Evolutionary conservation across 1,140 invertebrate species (phyloP).

Genomic region (Drosophila trapezifrons): DNA sequence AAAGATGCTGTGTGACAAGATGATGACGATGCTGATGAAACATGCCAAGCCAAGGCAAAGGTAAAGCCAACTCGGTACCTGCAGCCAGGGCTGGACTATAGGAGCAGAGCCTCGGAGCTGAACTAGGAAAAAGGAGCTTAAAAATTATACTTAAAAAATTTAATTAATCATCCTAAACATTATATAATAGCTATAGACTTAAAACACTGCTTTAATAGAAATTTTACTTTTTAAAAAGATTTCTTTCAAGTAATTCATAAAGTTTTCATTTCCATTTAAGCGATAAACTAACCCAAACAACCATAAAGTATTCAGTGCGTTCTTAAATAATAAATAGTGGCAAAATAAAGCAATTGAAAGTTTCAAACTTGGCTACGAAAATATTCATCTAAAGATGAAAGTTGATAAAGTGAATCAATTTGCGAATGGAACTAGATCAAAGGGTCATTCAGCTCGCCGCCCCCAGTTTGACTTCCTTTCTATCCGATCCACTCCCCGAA

Average conservation of each 20-base stretch:
- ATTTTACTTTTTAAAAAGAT: neutral
- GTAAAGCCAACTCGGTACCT: conserved; percentile 35
- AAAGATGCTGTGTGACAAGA: conserved; percentile 57
- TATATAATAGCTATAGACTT: too few relatives aligned
- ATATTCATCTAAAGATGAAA: conserved; percentile 26
- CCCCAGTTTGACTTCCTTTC: conserved; percentile 18
- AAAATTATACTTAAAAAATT: neutral
- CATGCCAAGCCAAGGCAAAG: conserved; percentile 62
- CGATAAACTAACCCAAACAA: neutral
- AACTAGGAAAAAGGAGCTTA: neutral
- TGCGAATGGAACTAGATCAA: conserved; percentile 53
- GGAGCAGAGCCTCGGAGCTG: conserved; percentile 3
- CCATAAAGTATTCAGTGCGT: neutral
- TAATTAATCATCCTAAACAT: neutral
- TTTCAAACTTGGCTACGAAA: conserved; percentile 6
- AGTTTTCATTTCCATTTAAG: neutral
- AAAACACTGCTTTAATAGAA: too few relatives aligned
- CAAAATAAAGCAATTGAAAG: conserved; percentile 34
- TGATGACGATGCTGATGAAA: conserved; percentile 62
- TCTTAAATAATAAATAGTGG: conserved; percentile 10
- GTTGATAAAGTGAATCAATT: conserved; percentile 41
- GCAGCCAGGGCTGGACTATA: conserved; percentile 45
- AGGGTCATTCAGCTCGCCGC: conserved; percentile 32
- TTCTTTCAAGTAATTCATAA: neutral
- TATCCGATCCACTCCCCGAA: conserved; percentile 12